Base-by-base conservation (phyloP, 1,140 invertebrate species). In the Drosophila bifasciata region DNA sequence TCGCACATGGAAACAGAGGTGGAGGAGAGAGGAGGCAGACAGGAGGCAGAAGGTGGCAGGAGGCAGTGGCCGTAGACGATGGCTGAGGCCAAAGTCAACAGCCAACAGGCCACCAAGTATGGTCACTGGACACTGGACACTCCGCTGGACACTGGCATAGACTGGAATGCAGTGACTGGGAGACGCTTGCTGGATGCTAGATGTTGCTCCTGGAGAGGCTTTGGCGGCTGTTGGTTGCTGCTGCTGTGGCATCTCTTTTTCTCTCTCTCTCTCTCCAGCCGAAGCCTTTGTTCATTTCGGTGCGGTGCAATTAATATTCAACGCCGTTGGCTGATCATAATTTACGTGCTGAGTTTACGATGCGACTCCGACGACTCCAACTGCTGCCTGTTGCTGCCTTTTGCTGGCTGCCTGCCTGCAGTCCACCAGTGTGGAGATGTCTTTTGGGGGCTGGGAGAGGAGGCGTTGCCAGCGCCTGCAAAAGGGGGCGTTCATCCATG, bases 261-360 rank as follows among this genome's bases (percentile, higher is more conserved):
- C 32, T 13, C 32, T 25, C 23, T 25, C 6, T 6, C 62, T 68
- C 61, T 49, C 64, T 66, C 5, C 7, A 25, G 0, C 32, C 32
- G 57, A 52, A 79, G 76, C 72, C 77, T 84, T 85, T 85, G 81
- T 85, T 85, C 81, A 86, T 80, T 85, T 86, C 66, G 81, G 64
- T 81, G 83, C 89, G 85, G 72, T 81, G 90, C 86, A 91, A 91
- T 91, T 91, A 91, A 91, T 91, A 91, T 91, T 90, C 90, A 91
- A 81, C 89, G 90, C 90, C 90, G 89, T 90, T 89, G 90, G 90
- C 80, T 90, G 86, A 85, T 86, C 90, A 91, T 91, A 91, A 91
- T 91, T 91, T 91, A 91, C 90, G 90, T 91, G 90, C 90, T 91
- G 90, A 85, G 86, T 90, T 89, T 86, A 83, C 84, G 90, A 89